These are phyloP conservation scores for Salticus scenicus DNA, from an alignment of 2,888 invertebrate genomes.

Conservation along the genomic window DNA sequence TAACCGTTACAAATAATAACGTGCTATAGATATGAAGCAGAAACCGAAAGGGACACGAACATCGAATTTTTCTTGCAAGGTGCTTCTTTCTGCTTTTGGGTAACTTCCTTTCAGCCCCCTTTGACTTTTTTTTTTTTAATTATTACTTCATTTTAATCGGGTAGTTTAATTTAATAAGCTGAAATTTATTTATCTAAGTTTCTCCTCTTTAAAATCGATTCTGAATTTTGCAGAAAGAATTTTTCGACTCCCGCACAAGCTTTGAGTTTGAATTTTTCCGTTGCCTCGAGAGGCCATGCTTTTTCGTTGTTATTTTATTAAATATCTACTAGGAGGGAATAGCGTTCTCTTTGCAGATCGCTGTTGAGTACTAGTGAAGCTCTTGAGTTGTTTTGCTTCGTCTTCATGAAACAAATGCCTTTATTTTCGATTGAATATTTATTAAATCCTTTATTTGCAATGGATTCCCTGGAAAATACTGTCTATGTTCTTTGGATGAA, in stretches of 20 bases:
- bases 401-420: slow-evolving; percentile 18
- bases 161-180: not conserved
- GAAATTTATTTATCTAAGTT: not conserved
- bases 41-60: not conserved
- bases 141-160: slow-evolving; percentile 6
- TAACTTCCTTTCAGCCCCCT: not conserved
- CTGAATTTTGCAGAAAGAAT: slow-evolving; percentile 1
- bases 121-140: not conserved
- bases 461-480: slow-evolving; percentile 33
- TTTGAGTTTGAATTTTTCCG: not conserved
- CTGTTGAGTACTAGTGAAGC: not conserved
- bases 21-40: not conserved
- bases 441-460: slow-evolving; percentile 35
- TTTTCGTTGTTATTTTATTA: slow-evolving; percentile 23
- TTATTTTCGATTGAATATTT: slow-evolving; percentile 41
- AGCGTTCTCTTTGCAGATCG: slow-evolving; percentile 8
- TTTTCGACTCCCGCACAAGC: not conserved
- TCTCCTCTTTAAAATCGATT: slow-evolving; percentile 9
- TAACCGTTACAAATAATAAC: not conserved
- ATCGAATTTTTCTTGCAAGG: not conserved
- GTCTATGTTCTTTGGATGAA: slow-evolving; percentile 43
- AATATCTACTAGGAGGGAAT: not conserved
- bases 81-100: not conserved
- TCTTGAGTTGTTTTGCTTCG: slow-evolving; percentile 12
- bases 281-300: slow-evolving; percentile 5